phyloP scores from a whole-genome alignment of 2,797 vertebrate species.

The Diglossa cyanea region DNA sequence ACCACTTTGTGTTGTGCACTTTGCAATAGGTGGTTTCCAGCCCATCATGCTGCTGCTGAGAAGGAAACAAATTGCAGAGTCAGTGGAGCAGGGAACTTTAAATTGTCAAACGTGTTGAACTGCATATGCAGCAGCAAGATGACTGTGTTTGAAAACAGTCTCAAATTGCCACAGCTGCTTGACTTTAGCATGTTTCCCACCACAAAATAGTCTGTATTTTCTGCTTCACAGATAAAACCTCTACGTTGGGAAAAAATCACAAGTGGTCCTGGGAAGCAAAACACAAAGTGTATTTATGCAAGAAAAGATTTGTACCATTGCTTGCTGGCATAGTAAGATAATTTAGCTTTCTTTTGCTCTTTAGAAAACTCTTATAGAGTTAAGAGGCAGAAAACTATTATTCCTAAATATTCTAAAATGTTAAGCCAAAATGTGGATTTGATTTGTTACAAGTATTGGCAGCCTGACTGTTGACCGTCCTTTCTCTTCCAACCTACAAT shows the following conservation, averaged over 20 bases:
- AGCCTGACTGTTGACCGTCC: not conserved
- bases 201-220: slow-evolving; percentile 54
- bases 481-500: slow-evolving; percentile 20
- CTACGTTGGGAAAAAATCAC: not conserved
- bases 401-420: not conserved
- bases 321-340: not conserved
- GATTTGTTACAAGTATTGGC: slow-evolving; percentile 12
- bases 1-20: not conserved
- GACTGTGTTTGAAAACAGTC: slow-evolving; percentile 46
- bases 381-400: not conserved
- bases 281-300: slow-evolving; percentile 1
- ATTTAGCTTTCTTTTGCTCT: not conserved
- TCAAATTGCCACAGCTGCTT: slow-evolving; percentile 60
- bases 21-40: not conserved
- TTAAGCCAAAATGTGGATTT: slow-evolving; percentile 41
- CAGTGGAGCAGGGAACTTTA: slow-evolving; percentile 29
- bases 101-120: slow-evolving; percentile 49
- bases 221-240: slow-evolving; percentile 44
- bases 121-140: slow-evolving; percentile 43
- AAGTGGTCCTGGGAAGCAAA: slow-evolving; percentile 2
- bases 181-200: slow-evolving; percentile 32
- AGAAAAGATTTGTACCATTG: slow-evolving; percentile 26
- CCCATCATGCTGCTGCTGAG: not conserved
- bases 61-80: slow-evolving; percentile 32
- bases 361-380: not conserved